phyloP scores from a whole-genome alignment of 2,113 vertebrate genomes.

The Macheiramphus alcinus region DNA sequence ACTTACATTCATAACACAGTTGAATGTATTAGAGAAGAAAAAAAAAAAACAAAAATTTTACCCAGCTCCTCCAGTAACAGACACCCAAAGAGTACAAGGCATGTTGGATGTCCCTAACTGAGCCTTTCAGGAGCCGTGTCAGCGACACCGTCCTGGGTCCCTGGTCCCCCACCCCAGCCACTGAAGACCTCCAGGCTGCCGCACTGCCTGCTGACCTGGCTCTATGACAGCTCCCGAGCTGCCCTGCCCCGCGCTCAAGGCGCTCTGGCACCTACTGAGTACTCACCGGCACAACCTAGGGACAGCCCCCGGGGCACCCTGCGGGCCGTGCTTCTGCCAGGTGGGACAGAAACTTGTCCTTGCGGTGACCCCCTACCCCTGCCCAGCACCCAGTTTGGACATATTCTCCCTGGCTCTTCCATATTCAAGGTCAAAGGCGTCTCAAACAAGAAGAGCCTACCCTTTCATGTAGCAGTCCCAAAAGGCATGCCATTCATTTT shows the following conservation, averaged over 20 bases:
- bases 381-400: not conserved
- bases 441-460: not conserved
- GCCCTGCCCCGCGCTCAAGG: not conserved
- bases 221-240: accelerated
- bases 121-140: not conserved
- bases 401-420: not conserved
- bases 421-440: not conserved
- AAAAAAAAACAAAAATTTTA: not conserved
- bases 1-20: not conserved
- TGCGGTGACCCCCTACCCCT: accelerated
- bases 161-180: not conserved
- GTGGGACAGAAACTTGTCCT: not conserved
- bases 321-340: not conserved
- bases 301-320: not conserved
- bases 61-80: not conserved
- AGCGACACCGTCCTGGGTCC: not conserved
- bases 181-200: not conserved
- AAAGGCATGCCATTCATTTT: not conserved
- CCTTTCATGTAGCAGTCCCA: not conserved
- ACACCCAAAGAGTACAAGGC: not conserved
- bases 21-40: not conserved
- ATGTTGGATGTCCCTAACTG: not conserved
- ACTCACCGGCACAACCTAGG: not conserved
- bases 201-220: accelerated
- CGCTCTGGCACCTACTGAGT: not conserved